These are phyloP conservation scores for Venturia canescens DNA, from an alignment of 1,140 invertebrate genomes.

Conservation along the genomic window DNA sequence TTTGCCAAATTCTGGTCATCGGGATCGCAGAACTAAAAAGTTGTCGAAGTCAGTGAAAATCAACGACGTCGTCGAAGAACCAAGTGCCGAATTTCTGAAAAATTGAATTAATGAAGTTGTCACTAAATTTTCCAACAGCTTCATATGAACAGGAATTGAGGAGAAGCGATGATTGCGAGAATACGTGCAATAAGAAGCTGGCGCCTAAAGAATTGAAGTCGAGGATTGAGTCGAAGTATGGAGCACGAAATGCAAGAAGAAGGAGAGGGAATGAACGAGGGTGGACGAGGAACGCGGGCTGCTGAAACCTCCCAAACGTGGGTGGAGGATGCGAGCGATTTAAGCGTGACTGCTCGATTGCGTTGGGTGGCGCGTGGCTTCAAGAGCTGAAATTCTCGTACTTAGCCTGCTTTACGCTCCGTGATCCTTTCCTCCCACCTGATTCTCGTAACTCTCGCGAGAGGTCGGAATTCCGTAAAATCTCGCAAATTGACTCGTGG, in stretches of 20 bases:
- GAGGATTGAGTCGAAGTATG: not conserved
- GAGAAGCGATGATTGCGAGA: not conserved
- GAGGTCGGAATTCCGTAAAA: conserved; percentile 70
- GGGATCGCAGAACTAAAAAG: too few relatives aligned
- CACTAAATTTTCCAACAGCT: too few relatives aligned
- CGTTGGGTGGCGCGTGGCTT: conserved; percentile 59
- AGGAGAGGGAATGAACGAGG: conserved; percentile 40
- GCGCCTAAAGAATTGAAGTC: not conserved
- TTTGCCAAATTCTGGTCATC: too few relatives aligned
- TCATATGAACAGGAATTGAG: not conserved
- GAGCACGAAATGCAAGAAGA: not conserved
- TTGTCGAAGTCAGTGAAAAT: too few relatives aligned
- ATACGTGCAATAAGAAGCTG: not conserved
- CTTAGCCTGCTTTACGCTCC: conserved; percentile 43
- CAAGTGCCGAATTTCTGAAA: too few relatives aligned
- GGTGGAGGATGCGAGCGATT: conserved; percentile 52
- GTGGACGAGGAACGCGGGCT: conserved; percentile 17
- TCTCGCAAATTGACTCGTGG: conserved; percentile 73
- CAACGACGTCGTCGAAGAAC: too few relatives aligned
- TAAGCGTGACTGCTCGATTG: conserved; percentile 51
- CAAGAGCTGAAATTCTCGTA: conserved; percentile 55
- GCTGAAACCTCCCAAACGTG: conserved; percentile 29
- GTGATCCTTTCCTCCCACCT: conserved; percentile 33
- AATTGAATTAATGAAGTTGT: too few relatives aligned
- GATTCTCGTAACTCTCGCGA: conserved; percentile 29